These are phyloP conservation scores for Hyperopisus bebe DNA, from an alignment of 2,113 vertebrate species.

Conservation along the genomic window DNA sequence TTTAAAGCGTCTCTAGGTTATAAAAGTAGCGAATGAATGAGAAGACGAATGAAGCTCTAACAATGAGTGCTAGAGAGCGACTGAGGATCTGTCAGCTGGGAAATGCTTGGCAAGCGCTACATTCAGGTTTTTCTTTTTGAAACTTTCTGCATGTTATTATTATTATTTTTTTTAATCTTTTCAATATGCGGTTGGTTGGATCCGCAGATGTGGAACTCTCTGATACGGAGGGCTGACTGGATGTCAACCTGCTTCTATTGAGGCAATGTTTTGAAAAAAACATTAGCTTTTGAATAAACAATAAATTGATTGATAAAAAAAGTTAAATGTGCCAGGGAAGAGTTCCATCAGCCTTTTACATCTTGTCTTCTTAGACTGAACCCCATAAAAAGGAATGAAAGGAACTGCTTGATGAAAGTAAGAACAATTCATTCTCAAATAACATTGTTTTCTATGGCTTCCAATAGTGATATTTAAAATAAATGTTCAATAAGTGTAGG, in stretches of 20 bases:
- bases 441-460: background rate
- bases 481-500: background rate
- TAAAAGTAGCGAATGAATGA: background rate
- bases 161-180: background rate
- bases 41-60: background rate
- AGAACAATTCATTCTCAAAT: background rate
- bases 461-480: background rate
- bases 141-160: too few species aligned
- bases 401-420: background rate
- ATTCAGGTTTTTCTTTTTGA: too few species aligned
- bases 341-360: background rate
- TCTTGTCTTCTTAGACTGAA: background rate
- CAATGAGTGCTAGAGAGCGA: background rate
- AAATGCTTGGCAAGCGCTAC: background rate
- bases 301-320: background rate
- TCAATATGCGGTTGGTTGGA: background rate
- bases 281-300: background rate
- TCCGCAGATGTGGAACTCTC: background rate
- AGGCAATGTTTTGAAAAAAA: background rate
- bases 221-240: background rate
- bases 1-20: too few species aligned
- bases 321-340: background rate
- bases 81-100: background rate
- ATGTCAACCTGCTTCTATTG: background rate
- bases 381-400: background rate